Conservation (phyloP, 1,140 invertebrate genomes). For the Zophobas atratus region DNA sequence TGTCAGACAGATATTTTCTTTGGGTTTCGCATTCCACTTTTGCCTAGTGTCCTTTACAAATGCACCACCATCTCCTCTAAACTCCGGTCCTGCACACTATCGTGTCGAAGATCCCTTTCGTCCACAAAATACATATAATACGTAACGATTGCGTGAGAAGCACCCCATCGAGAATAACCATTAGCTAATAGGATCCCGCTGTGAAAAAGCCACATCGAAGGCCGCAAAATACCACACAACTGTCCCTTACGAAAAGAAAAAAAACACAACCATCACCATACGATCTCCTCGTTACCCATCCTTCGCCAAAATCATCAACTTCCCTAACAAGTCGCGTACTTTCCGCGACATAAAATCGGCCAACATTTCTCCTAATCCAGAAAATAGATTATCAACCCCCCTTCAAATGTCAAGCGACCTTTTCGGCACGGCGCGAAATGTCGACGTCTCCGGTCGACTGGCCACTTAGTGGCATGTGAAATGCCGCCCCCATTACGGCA, state of each 20-base stretch:
- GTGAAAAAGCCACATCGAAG: constrained; percentile 11
- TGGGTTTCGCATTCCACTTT: too few relatives aligned
- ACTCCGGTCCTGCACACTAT: neutral
- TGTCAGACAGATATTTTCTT: too few relatives aligned
- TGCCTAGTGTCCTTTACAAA: too few relatives aligned
- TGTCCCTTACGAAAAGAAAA: neutral
- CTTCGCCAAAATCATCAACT: too few relatives aligned
- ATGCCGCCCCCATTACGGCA: constrained; percentile 42
- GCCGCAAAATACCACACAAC: constrained; percentile 7
- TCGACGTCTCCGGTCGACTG: constrained; percentile 45
- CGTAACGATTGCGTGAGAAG: constrained; percentile 53
- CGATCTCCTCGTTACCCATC: constrained; percentile 1
- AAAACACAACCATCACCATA: neutral
- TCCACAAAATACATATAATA: constrained; percentile 18
- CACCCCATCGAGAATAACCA: constrained; percentile 52
- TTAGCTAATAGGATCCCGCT: constrained; percentile 54
- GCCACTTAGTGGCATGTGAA: constrained; percentile 47
- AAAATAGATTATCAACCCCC: too few relatives aligned
- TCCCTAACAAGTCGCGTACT: too few relatives aligned
- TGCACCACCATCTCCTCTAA: too few relatives aligned
- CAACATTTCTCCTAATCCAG: neutral
- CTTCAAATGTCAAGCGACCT: constrained; percentile 42
- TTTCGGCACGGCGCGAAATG: constrained; percentile 36
- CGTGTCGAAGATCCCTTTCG: constrained; percentile 25
- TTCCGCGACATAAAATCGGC: neutral